A percentile compares a stretch with the other conserved stretches of the same genome.
phyloP scores from a whole-genome alignment of 2,888 invertebrate genomes.

The Nymphalis polychloros region DNA sequence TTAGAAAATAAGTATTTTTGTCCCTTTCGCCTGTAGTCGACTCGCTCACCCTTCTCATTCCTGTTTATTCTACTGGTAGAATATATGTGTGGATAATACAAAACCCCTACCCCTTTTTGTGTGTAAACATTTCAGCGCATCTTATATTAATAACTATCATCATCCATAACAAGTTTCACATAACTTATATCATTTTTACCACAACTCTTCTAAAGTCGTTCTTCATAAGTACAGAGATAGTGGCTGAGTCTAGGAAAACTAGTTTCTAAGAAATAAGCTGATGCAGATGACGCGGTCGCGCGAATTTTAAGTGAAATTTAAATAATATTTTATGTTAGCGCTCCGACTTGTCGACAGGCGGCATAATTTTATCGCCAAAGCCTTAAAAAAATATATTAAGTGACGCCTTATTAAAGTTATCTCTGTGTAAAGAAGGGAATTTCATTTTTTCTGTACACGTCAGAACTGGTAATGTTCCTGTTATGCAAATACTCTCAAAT shows the following conservation, averaged over 20 bases:
- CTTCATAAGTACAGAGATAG: neutral
- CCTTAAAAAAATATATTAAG: neutral
- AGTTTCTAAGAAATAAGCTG: constrained; percentile 28
- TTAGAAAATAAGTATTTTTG: no score
- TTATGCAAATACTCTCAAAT: no score
- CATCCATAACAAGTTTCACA: no score
- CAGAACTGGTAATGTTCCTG: neutral
- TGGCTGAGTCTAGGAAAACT: constrained; percentile 3
- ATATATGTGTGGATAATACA: no score
- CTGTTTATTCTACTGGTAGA: no score
- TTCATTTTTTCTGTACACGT: neutral
- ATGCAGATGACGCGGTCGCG: constrained; percentile 27
- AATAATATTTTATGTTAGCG: constrained; percentile 22
- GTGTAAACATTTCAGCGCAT: no score
- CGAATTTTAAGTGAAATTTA: constrained; percentile 31
- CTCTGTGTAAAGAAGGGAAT: neutral
- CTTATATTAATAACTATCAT: no score
- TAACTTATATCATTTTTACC: no score
- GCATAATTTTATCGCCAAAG: neutral
- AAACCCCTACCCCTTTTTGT: no score
- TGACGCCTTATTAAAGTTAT: neutral
- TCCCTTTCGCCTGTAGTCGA: no score
- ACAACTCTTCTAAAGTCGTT: no score
- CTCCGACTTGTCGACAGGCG: constrained; percentile 1
- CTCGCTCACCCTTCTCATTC: no score